A percentile compares a stretch with the other conserved stretches of the same genome.
phyloP scores from a whole-genome alignment of 2,888 invertebrate species.

The Yponomeuta malinellus region DNA sequence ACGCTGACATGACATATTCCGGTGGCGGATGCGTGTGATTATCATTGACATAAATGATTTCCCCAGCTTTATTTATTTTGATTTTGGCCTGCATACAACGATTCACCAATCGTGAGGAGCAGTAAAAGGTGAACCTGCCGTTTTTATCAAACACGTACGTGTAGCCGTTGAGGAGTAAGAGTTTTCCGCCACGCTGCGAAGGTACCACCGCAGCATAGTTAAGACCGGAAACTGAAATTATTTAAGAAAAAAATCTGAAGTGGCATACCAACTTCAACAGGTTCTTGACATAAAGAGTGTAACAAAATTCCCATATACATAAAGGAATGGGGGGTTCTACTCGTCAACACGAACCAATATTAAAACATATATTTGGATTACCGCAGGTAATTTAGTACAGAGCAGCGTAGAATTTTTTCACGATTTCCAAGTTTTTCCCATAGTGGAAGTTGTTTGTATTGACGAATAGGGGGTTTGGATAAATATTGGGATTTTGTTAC shows the following conservation, averaged over 20 bases:
- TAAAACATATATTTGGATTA: not conserved
- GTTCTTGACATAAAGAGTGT: not conserved
- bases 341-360: not conserved
- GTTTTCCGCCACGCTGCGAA: constrained; percentile 11
- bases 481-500: too few relatives aligned
- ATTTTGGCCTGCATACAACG: constrained; percentile 15
- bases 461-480: too few relatives aligned
- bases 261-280: not conserved
- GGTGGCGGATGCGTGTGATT: constrained; percentile 19
- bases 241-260: not conserved
- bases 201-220: constrained; percentile 16
- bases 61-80: constrained; percentile 13
- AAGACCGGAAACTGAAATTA: not conserved
- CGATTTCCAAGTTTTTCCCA: not conserved
- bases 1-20: constrained; percentile 11
- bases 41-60: not conserved
- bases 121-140: constrained; percentile 12
- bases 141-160: constrained; percentile 17
- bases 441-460: not conserved
- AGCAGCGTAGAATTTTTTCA: not conserved
- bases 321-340: not conserved
- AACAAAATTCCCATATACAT: not conserved
- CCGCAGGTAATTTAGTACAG: not conserved
- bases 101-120: constrained; percentile 14
- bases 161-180: constrained; percentile 17